These are phyloP conservation scores for Amblyjoppa proteus DNA, from an alignment of 2,888 invertebrate species.

Conservation along the genomic window DNA sequence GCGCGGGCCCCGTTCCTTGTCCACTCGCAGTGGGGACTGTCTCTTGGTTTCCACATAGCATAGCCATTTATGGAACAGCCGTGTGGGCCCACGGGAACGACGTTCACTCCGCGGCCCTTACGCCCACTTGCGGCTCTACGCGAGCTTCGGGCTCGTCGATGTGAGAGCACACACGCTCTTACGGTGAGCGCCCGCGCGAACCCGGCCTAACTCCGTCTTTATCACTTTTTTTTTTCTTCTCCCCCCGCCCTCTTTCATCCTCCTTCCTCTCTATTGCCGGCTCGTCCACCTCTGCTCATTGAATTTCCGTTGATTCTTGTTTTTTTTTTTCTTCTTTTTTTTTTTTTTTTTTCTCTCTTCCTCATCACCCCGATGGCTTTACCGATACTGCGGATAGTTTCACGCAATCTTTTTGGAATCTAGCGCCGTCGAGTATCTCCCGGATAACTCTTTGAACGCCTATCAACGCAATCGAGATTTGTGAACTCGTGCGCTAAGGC, in stretches of 20 bases:
- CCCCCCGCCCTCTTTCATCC: background rate
- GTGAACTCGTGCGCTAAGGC: too few species aligned
- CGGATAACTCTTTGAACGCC: background rate
- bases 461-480: too few species aligned
- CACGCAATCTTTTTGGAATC: too few species aligned
- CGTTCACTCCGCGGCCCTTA: slow-evolving; percentile 80
- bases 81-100: slow-evolving; percentile 72
- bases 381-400: too few species aligned
- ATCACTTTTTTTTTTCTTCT: slow-evolving; percentile 19
- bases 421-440: background rate
- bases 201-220: slow-evolving; percentile 33
- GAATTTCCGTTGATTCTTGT: slow-evolving; percentile 13
- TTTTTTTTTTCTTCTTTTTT: background rate
- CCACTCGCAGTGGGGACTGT: slow-evolving; percentile 73
- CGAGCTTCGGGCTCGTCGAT: slow-evolving; percentile 27
- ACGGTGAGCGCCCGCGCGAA: slow-evolving; percentile 45
- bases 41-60: slow-evolving; percentile 84
- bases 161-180: slow-evolving; percentile 26
- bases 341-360: background rate
- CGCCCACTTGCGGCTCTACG: slow-evolving; percentile 75
- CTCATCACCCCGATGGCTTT: too few species aligned
- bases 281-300: slow-evolving; percentile 24
- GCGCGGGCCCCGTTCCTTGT: slow-evolving; percentile 56
- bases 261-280: slow-evolving; percentile 20
- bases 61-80: slow-evolving; percentile 84